Percentiles rank a stretch among this genome's conserved stretches.
Evolutionary conservation across 2,888 invertebrate genomes (phyloP).

Genomic region (Corbicula japonica): DNA sequence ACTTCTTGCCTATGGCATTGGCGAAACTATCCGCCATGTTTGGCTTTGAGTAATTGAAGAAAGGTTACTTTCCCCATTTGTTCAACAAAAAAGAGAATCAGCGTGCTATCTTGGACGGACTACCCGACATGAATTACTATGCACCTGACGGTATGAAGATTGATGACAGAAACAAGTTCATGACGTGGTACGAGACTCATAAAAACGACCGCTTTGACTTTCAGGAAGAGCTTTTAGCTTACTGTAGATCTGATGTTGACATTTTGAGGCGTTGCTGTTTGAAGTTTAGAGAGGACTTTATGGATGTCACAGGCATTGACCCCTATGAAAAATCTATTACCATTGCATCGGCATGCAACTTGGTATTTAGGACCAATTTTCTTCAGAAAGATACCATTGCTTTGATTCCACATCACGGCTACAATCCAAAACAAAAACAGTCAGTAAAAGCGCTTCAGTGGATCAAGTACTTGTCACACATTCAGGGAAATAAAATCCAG

Average conservation of each 20-base stretch:
- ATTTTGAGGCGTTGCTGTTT: too few relatives aligned
- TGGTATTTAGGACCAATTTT: slow-evolving; percentile 45
- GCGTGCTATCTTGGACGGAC: neutral
- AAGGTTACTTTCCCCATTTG: too few relatives aligned
- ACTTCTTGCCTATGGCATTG: too few relatives aligned
- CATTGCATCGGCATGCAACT: slow-evolving; percentile 53
- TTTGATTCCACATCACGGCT: slow-evolving; percentile 55
- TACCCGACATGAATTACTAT: slow-evolving; percentile 35
- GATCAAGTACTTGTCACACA: slow-evolving; percentile 47
- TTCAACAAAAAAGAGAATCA: slow-evolving; percentile 35
- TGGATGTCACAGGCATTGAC: too few relatives aligned
- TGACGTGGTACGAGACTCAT: too few relatives aligned
- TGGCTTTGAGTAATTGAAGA: slow-evolving; percentile 41
- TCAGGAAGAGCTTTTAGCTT: too few relatives aligned
- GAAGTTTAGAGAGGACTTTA: too few relatives aligned
- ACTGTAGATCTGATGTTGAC: too few relatives aligned
- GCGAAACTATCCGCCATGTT: slow-evolving; percentile 41
- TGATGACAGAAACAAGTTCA: slow-evolving; percentile 14
- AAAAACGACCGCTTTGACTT: too few relatives aligned
- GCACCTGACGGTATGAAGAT: slow-evolving; percentile 31
- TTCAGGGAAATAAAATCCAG: slow-evolving; percentile 23
- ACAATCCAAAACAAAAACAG: slow-evolving; percentile 53
- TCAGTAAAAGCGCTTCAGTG: slow-evolving; percentile 57
- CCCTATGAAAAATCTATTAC: slow-evolving; percentile 51
- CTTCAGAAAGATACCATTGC: slow-evolving; percentile 31